phyloP scores from a whole-genome alignment of 2,113 vertebrate species.

The Python bivittatus region DNA sequence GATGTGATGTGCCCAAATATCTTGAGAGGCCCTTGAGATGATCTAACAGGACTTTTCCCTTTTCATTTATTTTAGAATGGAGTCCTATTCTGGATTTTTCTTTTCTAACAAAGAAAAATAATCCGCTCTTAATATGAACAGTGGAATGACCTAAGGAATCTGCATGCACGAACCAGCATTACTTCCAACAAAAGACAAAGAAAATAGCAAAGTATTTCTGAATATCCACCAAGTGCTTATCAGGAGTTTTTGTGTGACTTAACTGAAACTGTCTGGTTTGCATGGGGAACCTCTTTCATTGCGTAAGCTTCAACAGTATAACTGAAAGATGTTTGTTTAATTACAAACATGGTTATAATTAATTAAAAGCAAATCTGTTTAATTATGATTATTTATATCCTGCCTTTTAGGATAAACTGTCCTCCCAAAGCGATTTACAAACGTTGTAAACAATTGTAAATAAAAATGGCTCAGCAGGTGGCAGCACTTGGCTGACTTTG shows the following conservation, averaged over 20 bases:
- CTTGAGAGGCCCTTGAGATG: background rate
- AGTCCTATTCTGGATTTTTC: background rate
- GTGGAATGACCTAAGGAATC: conserved; percentile 41
- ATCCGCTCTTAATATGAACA: conserved; percentile 44
- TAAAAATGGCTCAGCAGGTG: background rate
- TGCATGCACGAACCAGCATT: conserved; percentile 29
- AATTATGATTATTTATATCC: background rate
- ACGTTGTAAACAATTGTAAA: background rate
- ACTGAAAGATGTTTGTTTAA: conserved; percentile 22
- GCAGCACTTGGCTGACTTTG: background rate
- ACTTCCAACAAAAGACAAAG: conserved; percentile 34
- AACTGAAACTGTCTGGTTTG: conserved; percentile 44
- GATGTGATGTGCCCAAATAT: background rate
- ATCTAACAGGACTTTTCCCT: background rate
- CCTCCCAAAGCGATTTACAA: background rate
- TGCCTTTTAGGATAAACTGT: background rate
- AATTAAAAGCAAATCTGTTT: background rate
- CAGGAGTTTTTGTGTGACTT: conserved; percentile 44
- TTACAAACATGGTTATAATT: background rate
- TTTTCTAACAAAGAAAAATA: conserved; percentile 39
- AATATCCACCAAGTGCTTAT: conserved; percentile 47
- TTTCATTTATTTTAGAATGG: background rate
- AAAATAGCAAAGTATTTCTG: conserved; percentile 53
- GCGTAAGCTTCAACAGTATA: conserved; percentile 38
- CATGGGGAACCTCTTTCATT: conserved; percentile 44